Evolutionary conservation across 1,140 invertebrate genomes (phyloP), one percentile per base, ranked within the genome.

Genomic region (Diachasmimorpha longicaudata): DNA sequence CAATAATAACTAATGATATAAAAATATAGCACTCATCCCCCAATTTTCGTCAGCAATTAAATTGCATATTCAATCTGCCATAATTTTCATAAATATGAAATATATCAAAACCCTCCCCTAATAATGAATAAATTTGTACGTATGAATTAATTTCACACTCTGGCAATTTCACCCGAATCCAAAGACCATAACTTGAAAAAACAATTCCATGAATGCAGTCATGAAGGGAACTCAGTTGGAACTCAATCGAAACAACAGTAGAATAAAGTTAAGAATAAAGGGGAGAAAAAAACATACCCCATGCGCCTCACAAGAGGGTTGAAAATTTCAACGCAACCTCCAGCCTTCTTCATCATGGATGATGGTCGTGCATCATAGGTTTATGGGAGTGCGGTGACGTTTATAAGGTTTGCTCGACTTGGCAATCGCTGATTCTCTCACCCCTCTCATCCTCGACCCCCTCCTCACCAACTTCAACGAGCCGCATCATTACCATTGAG

Each of bases 381-480:
- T 86, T 85, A 86, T 86, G 83, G 82, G 77, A 78, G 75, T 55
- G 67, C 78, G 76, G 79, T 83, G 81, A 81, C 83, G 84, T 84
- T 85, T 84, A 81, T 86, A 85, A 85, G 83, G 81, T 85, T 83
- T 85, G 80, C 79, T 79, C 77, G 80, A 81, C 79, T 83, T 82
- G 82, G 81, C 79, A 79, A 78, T 69, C 52, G 19, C 14, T 48
- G 4, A 14, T 36, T 71, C 31, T 36, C 16, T 21, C 39, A 36
- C 21, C 19, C 44, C 42, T 9, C 23, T 16, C 42, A 46, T 16
- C 39, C 46, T 58, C 67, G 10, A 67, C 52, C 42, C 44, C 39
- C 31, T 31, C 31, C 6, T 3, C 6, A 25, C 48, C 13, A 36
- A 9, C 44, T 52, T 75, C 73, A 52, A 37, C 55, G 75, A 78